Evolutionary conservation across 2,113 vertebrate species (phyloP).

Genomic region (Erythrolamprus reginae): DNA sequence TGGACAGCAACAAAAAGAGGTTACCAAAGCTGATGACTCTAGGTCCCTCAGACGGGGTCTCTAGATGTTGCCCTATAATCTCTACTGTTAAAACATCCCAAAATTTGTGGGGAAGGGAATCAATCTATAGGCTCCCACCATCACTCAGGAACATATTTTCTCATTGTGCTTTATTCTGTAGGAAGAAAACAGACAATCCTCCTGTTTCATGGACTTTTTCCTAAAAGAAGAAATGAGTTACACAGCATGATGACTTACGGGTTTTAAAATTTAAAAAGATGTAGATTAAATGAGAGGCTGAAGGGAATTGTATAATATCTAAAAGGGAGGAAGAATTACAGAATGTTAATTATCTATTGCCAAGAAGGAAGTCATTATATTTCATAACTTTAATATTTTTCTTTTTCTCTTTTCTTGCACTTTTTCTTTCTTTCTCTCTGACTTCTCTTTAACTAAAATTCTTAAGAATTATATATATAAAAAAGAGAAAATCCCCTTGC

Average conservation of each 20-base stretch:
- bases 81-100: neutral
- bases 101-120: neutral
- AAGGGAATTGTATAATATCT: neutral
- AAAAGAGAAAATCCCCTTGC: neutral
- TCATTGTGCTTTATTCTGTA: neutral
- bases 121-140: neutral
- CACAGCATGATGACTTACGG: neutral
- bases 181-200: neutral
- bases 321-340: neutral
- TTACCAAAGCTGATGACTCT: neutral
- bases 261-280: neutral
- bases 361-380: neutral
- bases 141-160: neutral
- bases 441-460: neutral
- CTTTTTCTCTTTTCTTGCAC: neutral
- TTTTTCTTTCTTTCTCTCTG: neutral
- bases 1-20: neutral
- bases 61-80: neutral
- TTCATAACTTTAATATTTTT: neutral
- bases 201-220: neutral
- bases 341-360: neutral
- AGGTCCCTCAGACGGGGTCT: neutral
- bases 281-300: neutral
- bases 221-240: neutral
- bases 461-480: neutral